Evolutionary conservation across 2,797 vertebrate genomes (phyloP), one percentile per base, ranked within the genome.

Genomic region (Clarias fuscus): DNA sequence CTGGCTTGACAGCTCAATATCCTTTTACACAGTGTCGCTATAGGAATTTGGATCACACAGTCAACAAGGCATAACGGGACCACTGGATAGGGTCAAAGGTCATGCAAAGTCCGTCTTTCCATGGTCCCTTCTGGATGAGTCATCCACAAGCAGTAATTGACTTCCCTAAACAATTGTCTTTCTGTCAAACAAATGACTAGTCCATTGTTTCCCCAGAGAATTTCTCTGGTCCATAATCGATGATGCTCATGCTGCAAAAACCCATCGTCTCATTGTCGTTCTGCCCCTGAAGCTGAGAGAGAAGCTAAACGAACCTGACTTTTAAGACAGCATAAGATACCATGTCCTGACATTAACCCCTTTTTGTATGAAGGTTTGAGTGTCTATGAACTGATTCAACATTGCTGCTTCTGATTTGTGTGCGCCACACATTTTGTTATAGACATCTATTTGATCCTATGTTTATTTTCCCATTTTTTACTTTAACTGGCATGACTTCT

Each of bases 181-280:
- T 87, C 91, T 91, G 92, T 95, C 93, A 94, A 93, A 93, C 92
- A 94, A 94, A 92, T 91, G 90, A 90, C 88, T 90, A 65, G 89
- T 90, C 89, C 91, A 91, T 86, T 88, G 91, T 83, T 91, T 88
- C 93, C 91, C 91, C 85, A 64, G 92, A 93, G 93, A 93, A 90
- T 85, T 88, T 91, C 89, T 88, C 89, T 67, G 68, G 93, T 91
- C 93, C 91, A 92, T 94, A 94, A 95, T 94, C 91, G 86, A 94
- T 95, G 91, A 88, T 56, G 87, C 88, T 87, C 82, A 84, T 90
- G 77, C 84, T 67, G 11, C 73, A 77, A 89, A 88, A 88, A 86
- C 81, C 67, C 78, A 85, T 80, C n/a, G 27, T 37, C 72, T 83
- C 75, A 30, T 86, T 79, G 61, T 80, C 83, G 68, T 84, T 76